A percentile compares a stretch with the other conserved stretches of the same genome.
phyloP scores from a whole-genome alignment of 2,888 invertebrate genomes.

The Caenorhabditis zanzibari region DNA sequence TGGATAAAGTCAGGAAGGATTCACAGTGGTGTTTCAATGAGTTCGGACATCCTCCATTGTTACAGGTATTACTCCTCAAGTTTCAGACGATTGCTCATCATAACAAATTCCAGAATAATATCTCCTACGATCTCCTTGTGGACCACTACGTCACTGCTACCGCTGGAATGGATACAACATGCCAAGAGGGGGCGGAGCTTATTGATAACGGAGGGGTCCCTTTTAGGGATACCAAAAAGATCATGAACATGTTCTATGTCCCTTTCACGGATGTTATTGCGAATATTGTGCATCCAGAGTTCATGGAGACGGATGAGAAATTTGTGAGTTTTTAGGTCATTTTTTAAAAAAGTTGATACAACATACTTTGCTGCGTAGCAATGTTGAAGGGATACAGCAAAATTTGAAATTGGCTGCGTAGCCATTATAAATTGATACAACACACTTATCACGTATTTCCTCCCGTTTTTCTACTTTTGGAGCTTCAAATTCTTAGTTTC shows the following conservation, averaged over 20 bases:
- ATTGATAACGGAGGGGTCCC: constrained; percentile 49
- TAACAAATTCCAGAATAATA: constrained; percentile 36
- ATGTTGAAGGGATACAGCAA: no score
- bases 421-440: no score
- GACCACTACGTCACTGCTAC: constrained; percentile 51
- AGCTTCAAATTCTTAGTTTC: no score
- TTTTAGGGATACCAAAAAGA: constrained; percentile 43
- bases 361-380: no score
- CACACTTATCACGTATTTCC: no score
- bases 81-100: no score
- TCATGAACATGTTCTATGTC: constrained; percentile 65
- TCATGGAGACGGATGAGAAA: constrained; percentile 84
- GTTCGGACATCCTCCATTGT: constrained; percentile 48
- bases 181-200: constrained; percentile 45
- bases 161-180: constrained; percentile 59
- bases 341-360: no score
- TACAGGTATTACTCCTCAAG: background rate
- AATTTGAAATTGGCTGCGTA: no score
- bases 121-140: constrained; percentile 38
- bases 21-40: constrained; percentile 42
- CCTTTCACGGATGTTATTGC: constrained; percentile 61
- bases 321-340: constrained; percentile 32
- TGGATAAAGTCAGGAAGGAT: constrained; percentile 24
- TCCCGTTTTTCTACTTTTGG: no score
- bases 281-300: constrained; percentile 83